phyloP scores from a whole-genome alignment of 35 echinoderm and acorn worm genomes.

The Lytechinus pictus region DNA sequence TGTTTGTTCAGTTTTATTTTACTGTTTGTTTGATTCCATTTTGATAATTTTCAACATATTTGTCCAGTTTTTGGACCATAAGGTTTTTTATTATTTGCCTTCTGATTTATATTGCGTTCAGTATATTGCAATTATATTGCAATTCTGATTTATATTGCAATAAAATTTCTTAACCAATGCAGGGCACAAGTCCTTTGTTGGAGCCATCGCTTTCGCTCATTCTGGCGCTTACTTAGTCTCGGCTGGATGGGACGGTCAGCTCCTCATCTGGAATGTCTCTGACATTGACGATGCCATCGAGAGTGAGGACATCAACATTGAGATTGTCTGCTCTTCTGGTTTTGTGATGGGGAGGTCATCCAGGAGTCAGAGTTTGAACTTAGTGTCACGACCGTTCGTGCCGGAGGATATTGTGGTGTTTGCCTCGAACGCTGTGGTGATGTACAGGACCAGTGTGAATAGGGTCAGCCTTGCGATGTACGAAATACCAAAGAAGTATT shows the following conservation, averaged over 20 bases:
- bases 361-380: background rate
- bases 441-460: conserved; percentile 41
- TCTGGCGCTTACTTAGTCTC: conserved; percentile 64
- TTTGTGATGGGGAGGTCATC: conserved; percentile 71
- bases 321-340: conserved; percentile 70
- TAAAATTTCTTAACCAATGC: background rate
- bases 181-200: conserved; percentile 86
- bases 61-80: too few species aligned
- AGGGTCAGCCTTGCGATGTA: conserved; percentile 60
- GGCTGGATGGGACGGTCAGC: conserved; percentile 78
- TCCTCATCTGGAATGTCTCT: conserved; percentile 72
- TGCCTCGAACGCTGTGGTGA: background rate
- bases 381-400: conserved; percentile 50
- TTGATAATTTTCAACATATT: too few species aligned
- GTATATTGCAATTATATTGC: too few species aligned
- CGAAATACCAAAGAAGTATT: conserved; percentile 56
- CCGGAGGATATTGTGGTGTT: conserved; percentile 22
- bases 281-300: conserved; percentile 83
- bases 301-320: conserved; percentile 42
- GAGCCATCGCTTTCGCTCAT: conserved; percentile 74
- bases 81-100: too few species aligned
- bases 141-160: too few species aligned
- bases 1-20: too few species aligned
- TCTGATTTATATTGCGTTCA: too few species aligned
- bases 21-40: too few species aligned